Conservation (phyloP, 2,888 invertebrate species). For the Diachrysia chrysitis region DNA sequence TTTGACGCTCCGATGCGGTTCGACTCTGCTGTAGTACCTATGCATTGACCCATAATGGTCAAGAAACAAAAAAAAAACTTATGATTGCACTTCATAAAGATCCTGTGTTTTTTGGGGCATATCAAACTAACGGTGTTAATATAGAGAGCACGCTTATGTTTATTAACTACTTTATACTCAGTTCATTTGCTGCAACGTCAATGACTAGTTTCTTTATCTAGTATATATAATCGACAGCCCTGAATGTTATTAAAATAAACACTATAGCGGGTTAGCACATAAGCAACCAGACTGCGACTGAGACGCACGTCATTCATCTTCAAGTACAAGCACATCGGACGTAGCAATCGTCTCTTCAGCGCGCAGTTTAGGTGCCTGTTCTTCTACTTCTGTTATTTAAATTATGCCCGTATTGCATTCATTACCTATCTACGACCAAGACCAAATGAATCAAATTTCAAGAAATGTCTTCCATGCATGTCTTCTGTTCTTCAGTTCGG, state of each 20-base stretch:
- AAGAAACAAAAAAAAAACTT: not conserved
- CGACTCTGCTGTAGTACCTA: too few relatives aligned
- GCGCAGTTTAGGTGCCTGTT: not conserved
- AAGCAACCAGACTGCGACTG: conserved; percentile 3
- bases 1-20: too few relatives aligned
- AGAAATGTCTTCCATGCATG: too few relatives aligned
- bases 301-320: not conserved
- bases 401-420: too few relatives aligned
- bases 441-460: too few relatives aligned
- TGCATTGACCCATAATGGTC: too few relatives aligned
- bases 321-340: not conserved
- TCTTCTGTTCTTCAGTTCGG: too few relatives aligned
- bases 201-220: not conserved
- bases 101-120: not conserved
- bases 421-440: too few relatives aligned
- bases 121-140: not conserved
- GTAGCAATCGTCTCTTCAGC: not conserved
- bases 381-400: too few relatives aligned
- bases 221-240: not conserved
- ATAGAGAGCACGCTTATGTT: not conserved
- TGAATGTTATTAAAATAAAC: not conserved
- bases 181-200: not conserved
- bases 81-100: not conserved
- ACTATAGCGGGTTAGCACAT: not conserved
- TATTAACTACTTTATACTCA: not conserved